Conservation (phyloP, 2,113 vertebrate species). For the Dipodomys ordii region DNA sequence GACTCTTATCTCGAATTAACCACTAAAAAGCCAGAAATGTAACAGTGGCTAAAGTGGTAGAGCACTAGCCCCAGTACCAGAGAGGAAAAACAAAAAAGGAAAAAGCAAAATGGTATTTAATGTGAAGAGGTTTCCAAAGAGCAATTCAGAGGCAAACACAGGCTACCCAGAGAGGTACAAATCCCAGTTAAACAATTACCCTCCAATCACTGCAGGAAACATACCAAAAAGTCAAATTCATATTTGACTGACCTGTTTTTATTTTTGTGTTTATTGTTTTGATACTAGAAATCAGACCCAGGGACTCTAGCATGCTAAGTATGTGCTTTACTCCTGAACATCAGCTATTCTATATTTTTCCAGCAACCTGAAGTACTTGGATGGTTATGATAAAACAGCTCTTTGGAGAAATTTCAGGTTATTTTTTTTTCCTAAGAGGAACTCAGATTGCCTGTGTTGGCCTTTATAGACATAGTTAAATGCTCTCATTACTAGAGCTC, state of each 20-base stretch:
- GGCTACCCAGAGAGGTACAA: not conserved
- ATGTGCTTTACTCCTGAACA: not conserved
- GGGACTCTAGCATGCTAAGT: not conserved
- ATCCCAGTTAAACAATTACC: not conserved
- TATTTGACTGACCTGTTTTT: not conserved
- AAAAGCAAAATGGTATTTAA: no score
- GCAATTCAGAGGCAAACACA: not conserved
- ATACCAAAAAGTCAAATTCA: not conserved
- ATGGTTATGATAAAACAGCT: not conserved
- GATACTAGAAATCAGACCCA: not conserved
- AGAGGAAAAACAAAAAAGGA: not conserved
- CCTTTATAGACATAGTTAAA: not conserved
- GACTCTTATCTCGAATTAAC: no score
- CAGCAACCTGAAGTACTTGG: not conserved
- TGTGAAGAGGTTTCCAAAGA: no score
- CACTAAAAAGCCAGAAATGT: no score
- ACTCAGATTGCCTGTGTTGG: not conserved
- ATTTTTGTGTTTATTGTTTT: not conserved
- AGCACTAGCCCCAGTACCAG: not conserved
- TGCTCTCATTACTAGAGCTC: no score
- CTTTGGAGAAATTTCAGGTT: not conserved
- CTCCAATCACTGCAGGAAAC: not conserved
- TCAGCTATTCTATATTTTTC: not conserved
- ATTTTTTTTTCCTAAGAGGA: no score
- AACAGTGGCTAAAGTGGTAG: no score